A percentile compares a stretch with the other conserved stretches of the same genome.
Conservation (phyloP, 1,140 invertebrate genomes). For the Augochlora pura region DNA sequence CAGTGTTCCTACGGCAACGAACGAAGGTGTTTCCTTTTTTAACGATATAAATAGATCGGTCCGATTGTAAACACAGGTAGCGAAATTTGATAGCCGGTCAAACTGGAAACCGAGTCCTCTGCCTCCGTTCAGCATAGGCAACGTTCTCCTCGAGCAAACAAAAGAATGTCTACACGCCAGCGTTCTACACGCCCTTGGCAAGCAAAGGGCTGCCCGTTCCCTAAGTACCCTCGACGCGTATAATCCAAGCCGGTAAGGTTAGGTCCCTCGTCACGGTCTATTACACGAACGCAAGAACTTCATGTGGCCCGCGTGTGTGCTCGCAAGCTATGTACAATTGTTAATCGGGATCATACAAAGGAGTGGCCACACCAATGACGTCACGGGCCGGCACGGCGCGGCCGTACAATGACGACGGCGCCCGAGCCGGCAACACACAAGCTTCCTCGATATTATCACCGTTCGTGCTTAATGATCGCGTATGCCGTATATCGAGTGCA, state of each 20-base stretch:
- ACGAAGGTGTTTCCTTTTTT: neutral
- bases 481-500: slow-evolving; percentile 9
- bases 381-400: slow-evolving; percentile 4
- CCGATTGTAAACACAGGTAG: slow-evolving; percentile 43
- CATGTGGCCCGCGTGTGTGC: slow-evolving; percentile 13
- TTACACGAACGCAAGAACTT: slow-evolving; percentile 20
- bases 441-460: slow-evolving; percentile 30
- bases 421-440: slow-evolving; percentile 15
- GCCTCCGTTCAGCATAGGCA: slow-evolving; percentile 45
- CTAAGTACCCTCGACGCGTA: slow-evolving; percentile 42
- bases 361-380: slow-evolving; percentile 45
- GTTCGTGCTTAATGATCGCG: slow-evolving; percentile 18
- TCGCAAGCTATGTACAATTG: slow-evolving; percentile 18
- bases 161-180: slow-evolving; percentile 58
- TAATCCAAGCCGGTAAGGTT: slow-evolving; percentile 43
- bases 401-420: slow-evolving; percentile 30
- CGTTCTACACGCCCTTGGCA: slow-evolving; percentile 63
- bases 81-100: slow-evolving; percentile 65
- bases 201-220: slow-evolving; percentile 60
- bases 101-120: slow-evolving; percentile 42
- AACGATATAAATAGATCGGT: neutral
- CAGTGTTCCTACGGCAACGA: too few relatives aligned
- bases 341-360: slow-evolving; percentile 49
- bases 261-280: slow-evolving; percentile 33
- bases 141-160: slow-evolving; percentile 58